Evolutionary conservation across 2,888 invertebrate species (phyloP).

Genomic region (Aleiodes leptofemur): DNA sequence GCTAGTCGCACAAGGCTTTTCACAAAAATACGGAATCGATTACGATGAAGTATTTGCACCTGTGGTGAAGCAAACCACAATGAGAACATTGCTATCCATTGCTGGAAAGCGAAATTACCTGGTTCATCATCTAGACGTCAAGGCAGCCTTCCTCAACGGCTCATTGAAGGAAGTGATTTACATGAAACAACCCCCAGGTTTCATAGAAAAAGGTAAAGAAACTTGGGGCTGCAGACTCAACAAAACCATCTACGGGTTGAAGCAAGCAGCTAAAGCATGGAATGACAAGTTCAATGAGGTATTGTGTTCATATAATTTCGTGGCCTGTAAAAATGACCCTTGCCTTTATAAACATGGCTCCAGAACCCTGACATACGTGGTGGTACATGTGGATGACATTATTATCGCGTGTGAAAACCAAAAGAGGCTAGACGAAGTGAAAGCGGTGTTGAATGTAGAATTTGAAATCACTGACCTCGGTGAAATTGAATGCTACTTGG

Average conservation of each 20-base stretch:
- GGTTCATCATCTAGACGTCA: neutral
- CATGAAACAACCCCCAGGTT: slow-evolving; percentile 1
- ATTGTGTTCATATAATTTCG: slow-evolving; percentile 46
- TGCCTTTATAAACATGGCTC: slow-evolving; percentile 54
- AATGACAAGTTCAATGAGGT: neutral
- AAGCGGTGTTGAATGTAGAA: slow-evolving; percentile 34
- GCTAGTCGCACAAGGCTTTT: slow-evolving; percentile 23
- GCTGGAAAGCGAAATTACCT: neutral
- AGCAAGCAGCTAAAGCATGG: slow-evolving; percentile 1
- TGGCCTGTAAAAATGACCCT: slow-evolving; percentile 53
- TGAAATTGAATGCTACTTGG: slow-evolving; percentile 43
- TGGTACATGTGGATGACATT: slow-evolving; percentile 51
- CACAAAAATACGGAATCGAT: slow-evolving; percentile 10
- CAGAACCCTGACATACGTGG: slow-evolving; percentile 31
- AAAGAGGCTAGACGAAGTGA: slow-evolving; percentile 1
- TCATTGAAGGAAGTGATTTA: neutral
- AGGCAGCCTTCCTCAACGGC: neutral
- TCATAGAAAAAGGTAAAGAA: neutral
- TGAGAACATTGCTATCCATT: neutral
- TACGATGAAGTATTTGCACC: slow-evolving; percentile 19
- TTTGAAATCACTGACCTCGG: slow-evolving; percentile 52
- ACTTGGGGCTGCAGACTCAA: neutral
- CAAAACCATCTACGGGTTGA: slow-evolving; percentile 60
- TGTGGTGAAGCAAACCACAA: neutral
- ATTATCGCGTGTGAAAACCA: slow-evolving; percentile 32